A percentile compares a stretch with the other conserved stretches of the same genome.
phyloP scores from a whole-genome alignment of 2,797 vertebrate genomes.

The Ispidina picta region DNA sequence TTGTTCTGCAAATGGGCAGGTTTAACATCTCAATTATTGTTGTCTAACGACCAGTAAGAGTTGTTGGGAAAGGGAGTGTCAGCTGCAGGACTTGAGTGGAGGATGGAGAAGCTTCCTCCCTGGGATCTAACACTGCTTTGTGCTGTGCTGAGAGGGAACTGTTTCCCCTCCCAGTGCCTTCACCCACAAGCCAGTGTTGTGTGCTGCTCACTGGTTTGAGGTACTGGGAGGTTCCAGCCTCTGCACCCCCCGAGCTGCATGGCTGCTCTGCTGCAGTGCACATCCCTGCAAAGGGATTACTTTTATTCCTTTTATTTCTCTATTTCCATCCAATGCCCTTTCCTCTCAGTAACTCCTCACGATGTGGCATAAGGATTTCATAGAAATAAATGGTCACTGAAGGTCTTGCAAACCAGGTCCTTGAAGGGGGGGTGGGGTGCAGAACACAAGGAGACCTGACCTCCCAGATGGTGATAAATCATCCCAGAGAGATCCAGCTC shows the following conservation, averaged over 20 bases:
- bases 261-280: neutral
- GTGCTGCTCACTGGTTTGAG: neutral
- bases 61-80: neutral
- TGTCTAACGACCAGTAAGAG: neutral
- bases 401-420: neutral
- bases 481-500: neutral
- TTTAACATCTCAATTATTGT: neutral
- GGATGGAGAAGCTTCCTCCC: neutral
- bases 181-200: neutral
- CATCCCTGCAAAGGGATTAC: neutral
- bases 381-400: neutral
- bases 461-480: neutral
- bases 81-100: neutral
- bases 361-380: neutral
- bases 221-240: fast-evolving
- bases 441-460: neutral
- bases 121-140: neutral
- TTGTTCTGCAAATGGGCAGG: neutral
- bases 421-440: neutral
- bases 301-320: neutral
- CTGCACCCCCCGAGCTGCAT: fast-evolving
- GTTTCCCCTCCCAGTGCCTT: neutral
- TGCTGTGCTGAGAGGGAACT: neutral
- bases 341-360: neutral
- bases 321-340: neutral